A percentile compares a stretch with the other conserved stretches of the same genome.
These are phyloP conservation scores for Neodiprion lecontei DNA, from an alignment of 1,140 invertebrate species.

Conservation along the genomic window DNA sequence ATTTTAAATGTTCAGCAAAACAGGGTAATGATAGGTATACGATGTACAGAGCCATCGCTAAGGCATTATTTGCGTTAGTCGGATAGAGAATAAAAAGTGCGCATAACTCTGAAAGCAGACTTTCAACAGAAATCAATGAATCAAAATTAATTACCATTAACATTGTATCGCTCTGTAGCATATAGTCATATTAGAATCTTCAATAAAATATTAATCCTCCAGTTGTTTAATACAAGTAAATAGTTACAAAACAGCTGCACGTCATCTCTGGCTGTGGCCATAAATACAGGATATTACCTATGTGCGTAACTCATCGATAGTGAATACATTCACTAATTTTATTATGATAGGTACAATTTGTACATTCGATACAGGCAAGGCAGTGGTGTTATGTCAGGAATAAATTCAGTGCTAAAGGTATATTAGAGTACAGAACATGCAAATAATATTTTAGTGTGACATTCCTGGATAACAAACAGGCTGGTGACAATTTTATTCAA, in stretches of 20 bases:
- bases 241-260: constrained; percentile 9
- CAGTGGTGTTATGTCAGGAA: too few species aligned
- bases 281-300: too few species aligned
- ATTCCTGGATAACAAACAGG: too few species aligned
- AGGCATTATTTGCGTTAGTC: constrained; percentile 42
- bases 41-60: constrained; percentile 48
- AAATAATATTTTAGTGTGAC: too few species aligned
- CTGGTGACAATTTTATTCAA: too few species aligned
- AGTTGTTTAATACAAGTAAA: constrained; percentile 12
- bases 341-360: too few species aligned
- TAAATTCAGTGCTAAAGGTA: too few species aligned
- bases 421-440: too few species aligned
- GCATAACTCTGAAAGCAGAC: not conserved
- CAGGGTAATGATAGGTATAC: constrained; percentile 36
- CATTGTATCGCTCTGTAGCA: not conserved
- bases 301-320: too few species aligned
- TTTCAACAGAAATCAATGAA: not conserved
- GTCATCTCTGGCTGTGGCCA: too few species aligned
- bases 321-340: too few species aligned
- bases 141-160: not conserved
- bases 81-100: constrained; percentile 15
- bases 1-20: constrained; percentile 30
- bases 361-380: too few species aligned
- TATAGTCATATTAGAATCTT: not conserved
- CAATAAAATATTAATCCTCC: constrained; percentile 8